Evolutionary conservation across 2,113 vertebrate species (phyloP).

Genomic region (Pipra filicauda): DNA sequence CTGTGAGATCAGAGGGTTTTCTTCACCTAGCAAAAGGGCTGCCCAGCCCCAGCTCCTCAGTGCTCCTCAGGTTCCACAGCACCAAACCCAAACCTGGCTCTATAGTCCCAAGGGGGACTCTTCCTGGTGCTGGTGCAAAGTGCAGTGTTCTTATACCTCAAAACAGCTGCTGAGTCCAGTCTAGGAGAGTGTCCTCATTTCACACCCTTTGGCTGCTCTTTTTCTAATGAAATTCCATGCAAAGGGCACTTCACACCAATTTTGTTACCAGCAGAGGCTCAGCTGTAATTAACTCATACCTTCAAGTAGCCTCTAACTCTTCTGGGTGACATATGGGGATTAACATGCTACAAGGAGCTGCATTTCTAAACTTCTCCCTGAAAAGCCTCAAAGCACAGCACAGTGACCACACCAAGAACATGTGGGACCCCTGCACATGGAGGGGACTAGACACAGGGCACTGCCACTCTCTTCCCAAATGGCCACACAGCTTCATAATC

Average conservation of each 20-base stretch:
- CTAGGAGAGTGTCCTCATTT: not conserved
- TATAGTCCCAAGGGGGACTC: not conserved
- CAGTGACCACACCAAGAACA: not conserved
- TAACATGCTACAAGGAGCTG: not conserved
- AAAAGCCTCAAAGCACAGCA: not conserved
- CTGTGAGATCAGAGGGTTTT: not conserved
- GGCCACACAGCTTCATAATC: not conserved
- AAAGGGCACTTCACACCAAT: not conserved
- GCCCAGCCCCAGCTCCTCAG: not conserved
- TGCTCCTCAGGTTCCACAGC: fast-evolving
- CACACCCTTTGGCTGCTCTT: not conserved
- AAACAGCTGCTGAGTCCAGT: not conserved
- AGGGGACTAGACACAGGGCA: not conserved
- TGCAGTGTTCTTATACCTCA: not conserved
- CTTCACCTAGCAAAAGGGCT: not conserved
- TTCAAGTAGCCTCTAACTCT: not conserved
- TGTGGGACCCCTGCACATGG: fast-evolving
- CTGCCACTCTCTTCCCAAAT: not conserved
- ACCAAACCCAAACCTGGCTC: not conserved
- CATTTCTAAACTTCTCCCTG: not conserved
- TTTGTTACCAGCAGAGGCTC: not conserved
- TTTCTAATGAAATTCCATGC: not conserved
- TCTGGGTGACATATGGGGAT: not conserved
- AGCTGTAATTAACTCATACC: not conserved
- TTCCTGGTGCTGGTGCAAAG: not conserved